Base-by-base conservation (phyloP, 2,797 vertebrate species). In the Vireo griseus region DNA sequence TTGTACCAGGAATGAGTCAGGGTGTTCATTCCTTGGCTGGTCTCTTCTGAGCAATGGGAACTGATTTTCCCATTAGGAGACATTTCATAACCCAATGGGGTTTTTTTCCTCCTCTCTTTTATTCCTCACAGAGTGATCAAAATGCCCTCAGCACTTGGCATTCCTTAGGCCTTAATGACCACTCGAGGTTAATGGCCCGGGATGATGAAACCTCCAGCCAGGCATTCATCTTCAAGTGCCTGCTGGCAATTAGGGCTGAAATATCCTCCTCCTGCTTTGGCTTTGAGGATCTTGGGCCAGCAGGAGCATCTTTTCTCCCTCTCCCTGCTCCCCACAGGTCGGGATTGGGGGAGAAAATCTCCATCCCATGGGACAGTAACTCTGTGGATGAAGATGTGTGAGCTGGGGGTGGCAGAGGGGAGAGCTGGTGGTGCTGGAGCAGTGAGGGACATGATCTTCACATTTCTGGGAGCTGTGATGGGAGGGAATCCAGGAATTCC, bases 171-270 rank as follows among this genome's bases (percentile, higher is more conserved):
- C 55, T 78, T 76, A 73, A 78, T 58, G 82, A 47, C n/a, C 68
- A 44, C 31, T 16, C 29, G 45, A 57, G 75, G 45, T 75, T 72
- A 92, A 96, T 88, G 71, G 63, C 63, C 85, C 5, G 42, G 78
- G 67, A 39, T 67, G 59, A 63, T 94, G 95, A 86, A 94, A 67
- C 72, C 85, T 76, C 76, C 94, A 95, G 94, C 77, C 90, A 80
- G 80, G 85, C 77, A 47, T 93, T 91, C 67, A 92, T 96, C 86
- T 88, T 92, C 85, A 68, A 76, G 92, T 62, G 50, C 59, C 59
- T 74, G 61, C 81, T 84, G 78, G 93, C 91, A 85, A 28, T 80
- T 83, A 40, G 59, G 83, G 74, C 85, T 97, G 89, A 39, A 86
- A 48, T 40, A 54, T 88, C 80, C 92, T 94, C 62, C 92, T 92